A percentile compares a stretch with the other conserved stretches of the same genome.
Evolutionary conservation across 2,797 vertebrate genomes (phyloP).

Genomic region (Onychomys torridus): DNA sequence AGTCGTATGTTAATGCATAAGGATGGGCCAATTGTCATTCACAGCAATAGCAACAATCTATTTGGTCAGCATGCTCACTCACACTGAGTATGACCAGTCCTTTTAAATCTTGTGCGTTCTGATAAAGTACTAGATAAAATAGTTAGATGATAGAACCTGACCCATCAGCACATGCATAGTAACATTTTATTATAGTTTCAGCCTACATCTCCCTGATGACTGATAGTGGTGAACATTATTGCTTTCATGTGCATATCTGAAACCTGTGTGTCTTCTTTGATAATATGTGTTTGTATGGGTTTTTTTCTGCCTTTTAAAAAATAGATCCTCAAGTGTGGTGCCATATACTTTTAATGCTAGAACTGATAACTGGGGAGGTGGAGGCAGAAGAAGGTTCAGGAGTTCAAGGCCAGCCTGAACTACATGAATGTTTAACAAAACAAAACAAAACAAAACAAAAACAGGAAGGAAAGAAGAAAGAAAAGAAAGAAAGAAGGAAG

Average conservation of each 20-base stretch:
- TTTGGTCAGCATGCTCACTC: background rate
- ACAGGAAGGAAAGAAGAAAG: background rate
- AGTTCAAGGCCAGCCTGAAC: background rate
- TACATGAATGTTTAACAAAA: background rate
- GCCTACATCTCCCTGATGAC: background rate
- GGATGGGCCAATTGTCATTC: background rate
- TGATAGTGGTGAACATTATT: background rate
- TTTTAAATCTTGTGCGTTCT: background rate
- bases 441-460: background rate
- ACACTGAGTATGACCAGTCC: background rate
- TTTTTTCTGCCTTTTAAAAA: background rate
- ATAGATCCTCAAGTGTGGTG: background rate
- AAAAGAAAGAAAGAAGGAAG: no score
- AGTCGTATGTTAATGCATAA: background rate
- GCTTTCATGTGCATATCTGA: background rate
- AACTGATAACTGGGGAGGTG: no score
- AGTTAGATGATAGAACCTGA: background rate
- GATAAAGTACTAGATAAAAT: background rate
- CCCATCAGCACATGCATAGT: no score
- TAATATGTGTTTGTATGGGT: background rate
- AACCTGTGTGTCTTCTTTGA: background rate
- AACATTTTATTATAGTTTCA: conserved; percentile 10
- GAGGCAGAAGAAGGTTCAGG: background rate
- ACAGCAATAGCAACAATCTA: background rate
- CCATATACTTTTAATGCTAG: background rate